Evolutionary conservation across 2,888 invertebrate genomes (phyloP).

Genomic region (Siphlonurus alternatus): DNA sequence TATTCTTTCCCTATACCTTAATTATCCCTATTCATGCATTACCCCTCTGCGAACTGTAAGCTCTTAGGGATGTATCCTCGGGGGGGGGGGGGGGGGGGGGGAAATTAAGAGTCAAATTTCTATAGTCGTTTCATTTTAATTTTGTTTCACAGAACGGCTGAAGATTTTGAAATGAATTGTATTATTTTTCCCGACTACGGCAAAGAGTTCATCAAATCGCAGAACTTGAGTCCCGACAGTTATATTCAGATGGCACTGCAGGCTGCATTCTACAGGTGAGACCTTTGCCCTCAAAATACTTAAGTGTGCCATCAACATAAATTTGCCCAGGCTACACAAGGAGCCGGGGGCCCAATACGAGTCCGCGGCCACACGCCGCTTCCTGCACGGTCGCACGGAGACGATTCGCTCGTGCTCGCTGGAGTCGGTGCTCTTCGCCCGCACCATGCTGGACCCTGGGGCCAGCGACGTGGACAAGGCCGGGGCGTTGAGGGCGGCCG

Average conservation of each 20-base stretch:
- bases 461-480: slow-evolving; percentile 38
- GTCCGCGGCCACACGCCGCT: slow-evolving; percentile 75
- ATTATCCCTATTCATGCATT: too few relatives aligned
- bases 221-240: slow-evolving; percentile 85
- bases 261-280: slow-evolving; percentile 62
- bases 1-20: too few relatives aligned
- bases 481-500: slow-evolving; percentile 49
- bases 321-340: slow-evolving; percentile 41
- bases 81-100: too few relatives aligned
- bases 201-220: slow-evolving; percentile 69
- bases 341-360: slow-evolving; percentile 78
- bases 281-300: too few relatives aligned
- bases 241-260: slow-evolving; percentile 92
- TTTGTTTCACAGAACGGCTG: slow-evolving; percentile 43
- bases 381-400: slow-evolving; percentile 75
- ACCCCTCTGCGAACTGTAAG: too few relatives aligned
- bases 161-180: slow-evolving; percentile 61
- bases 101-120: too few relatives aligned
- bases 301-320: too few relatives aligned
- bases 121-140: too few relatives aligned
- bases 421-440: slow-evolving; percentile 64
- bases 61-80: too few relatives aligned
- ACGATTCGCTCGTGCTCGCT: slow-evolving; percentile 81
- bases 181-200: slow-evolving; percentile 69
- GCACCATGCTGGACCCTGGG: slow-evolving; percentile 42